These are phyloP conservation scores for Antheraea pernyi DNA, from an alignment of 1,140 invertebrate species.

Conservation along the genomic window DNA sequence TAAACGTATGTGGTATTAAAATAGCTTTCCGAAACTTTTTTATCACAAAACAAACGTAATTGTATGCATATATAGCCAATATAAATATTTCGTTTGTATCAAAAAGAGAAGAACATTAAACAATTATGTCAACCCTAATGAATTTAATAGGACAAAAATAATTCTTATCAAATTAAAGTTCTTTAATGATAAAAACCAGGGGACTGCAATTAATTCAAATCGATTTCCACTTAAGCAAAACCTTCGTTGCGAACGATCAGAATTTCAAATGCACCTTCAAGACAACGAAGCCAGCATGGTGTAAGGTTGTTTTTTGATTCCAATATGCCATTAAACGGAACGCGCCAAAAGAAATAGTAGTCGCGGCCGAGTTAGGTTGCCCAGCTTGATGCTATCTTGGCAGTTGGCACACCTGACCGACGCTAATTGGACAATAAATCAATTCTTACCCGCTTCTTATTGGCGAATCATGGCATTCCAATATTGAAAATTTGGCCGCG, in stretches of 20 bases:
- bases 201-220: conserved; percentile 71
- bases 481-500: conserved; percentile 79
- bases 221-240: conserved; percentile 70
- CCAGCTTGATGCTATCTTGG: conserved; percentile 77
- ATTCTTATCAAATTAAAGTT: conserved; percentile 74
- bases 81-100: background rate
- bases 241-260: conserved; percentile 65
- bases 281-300: conserved; percentile 64
- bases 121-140: conserved; percentile 7
- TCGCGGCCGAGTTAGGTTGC: conserved; percentile 70
- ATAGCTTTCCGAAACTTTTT: no score
- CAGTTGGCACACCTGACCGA: conserved; percentile 79
- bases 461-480: conserved; percentile 78
- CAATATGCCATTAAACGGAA: conserved; percentile 75
- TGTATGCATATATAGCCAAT: no score
- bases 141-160: conserved; percentile 34
- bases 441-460: conserved; percentile 78
- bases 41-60: no score
- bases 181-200: conserved; percentile 51
- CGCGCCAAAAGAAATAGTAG: conserved; percentile 74
- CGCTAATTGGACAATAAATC: conserved; percentile 80
- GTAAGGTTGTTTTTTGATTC: conserved; percentile 76
- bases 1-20: no score
- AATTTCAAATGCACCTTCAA: conserved; percentile 73
- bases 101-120: background rate